Evolutionary conservation across 2,797 vertebrate species (phyloP), one percentile per base, ranked within the genome.

Genomic region (Fistularia tabacaria): DNA sequence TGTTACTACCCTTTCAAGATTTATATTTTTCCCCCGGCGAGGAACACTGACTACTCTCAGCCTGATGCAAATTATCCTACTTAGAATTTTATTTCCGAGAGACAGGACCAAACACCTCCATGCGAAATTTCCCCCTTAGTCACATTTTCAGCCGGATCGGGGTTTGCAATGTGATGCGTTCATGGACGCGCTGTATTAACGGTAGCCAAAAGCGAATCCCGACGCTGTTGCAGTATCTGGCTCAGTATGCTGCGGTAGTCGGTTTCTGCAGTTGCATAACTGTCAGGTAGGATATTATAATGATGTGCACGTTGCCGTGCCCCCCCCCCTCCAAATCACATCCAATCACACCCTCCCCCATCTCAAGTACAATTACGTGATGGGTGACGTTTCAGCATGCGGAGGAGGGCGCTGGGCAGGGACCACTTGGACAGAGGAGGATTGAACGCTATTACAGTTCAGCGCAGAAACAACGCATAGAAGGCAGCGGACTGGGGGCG

Each of bases 331-430:
- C 38, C 55, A 71, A 70, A 64, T 74, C 81, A 76, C 84, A 86
- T 81, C 79, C 68, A 87, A 87, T 86, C 76, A 79, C 82, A 77
- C 86, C 87, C 87, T 80, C 87, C 87, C 81, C 82, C 84, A 80
- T 88, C 84, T 79, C 83, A 82, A 86, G 76, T 74, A 77, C 81
- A 82, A 85, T 87, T 89, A 88, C 90, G 91, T 90, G 87, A 81
- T 85, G 68, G 73, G 85, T 92, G 90, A 92, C 91, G 89, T 90
- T 79, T 69, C 66, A 75, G 70, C 83, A 71, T 84, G 85, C 85
- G 88, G 88, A 88, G 88, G 85, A 87, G 87, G 88, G 86, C 80
- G 85, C 75, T 84, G 81, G 86, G 90, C 87, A 81, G 88, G 88
- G 87, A 88, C 82, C 84, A 84, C 84, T 88, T 74, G 79, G 84